Evolutionary conservation across 2,888 invertebrate genomes (phyloP).

Genomic region (Agriotes lineatus): DNA sequence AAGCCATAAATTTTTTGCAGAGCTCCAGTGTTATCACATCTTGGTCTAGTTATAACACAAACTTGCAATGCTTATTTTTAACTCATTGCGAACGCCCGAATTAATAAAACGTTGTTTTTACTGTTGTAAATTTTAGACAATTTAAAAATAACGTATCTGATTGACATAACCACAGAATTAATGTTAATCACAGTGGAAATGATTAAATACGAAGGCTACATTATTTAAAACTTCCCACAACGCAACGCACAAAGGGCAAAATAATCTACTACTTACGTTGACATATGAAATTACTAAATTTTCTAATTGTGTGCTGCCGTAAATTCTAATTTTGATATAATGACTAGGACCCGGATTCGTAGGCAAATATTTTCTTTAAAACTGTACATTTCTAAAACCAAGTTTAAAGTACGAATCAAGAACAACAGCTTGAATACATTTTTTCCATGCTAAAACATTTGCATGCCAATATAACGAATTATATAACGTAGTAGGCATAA

Average conservation of each 20-base stretch:
- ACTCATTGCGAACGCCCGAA: conserved; percentile 13
- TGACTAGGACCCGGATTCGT: too few relatives aligned
- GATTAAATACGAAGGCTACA: conserved; percentile 26
- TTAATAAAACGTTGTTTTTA: conserved; percentile 22
- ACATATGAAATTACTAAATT: not conserved
- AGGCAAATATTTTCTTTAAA: too few relatives aligned
- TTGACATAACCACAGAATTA: conserved; percentile 18
- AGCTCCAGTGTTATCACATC: too few relatives aligned
- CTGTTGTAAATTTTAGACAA: conserved; percentile 18
- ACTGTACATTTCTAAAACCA: too few relatives aligned
- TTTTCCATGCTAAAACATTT: too few relatives aligned
- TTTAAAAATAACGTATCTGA: conserved; percentile 28
- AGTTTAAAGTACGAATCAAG: too few relatives aligned
- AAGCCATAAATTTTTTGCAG: too few relatives aligned
- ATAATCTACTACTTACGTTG: not conserved
- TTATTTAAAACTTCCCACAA: conserved; percentile 25
- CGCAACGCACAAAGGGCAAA: not conserved
- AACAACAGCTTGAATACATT: too few relatives aligned
- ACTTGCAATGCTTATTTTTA: not conserved
- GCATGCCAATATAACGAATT: too few relatives aligned
- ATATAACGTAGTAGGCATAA: too few relatives aligned
- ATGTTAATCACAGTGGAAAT: conserved; percentile 20
- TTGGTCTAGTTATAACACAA: too few relatives aligned
- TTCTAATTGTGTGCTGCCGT: not conserved
- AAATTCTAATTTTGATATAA: too few relatives aligned